phyloP scores from a whole-genome alignment of 2,113 vertebrate species.

The Vimba vimba region DNA sequence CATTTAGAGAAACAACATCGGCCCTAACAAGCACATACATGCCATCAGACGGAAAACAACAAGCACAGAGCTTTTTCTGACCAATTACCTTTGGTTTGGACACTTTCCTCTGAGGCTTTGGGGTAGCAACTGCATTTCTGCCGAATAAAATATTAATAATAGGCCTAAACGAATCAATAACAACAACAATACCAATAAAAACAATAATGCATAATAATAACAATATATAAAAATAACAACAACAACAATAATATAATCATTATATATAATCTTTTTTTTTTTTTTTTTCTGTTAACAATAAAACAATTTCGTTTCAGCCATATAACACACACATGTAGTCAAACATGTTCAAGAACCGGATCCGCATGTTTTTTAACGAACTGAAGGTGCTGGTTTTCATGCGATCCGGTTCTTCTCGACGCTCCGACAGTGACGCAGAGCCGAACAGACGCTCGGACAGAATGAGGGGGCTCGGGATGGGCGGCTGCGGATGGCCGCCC shows the following conservation, averaged over 20 bases:
- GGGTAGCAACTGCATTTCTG: conserved; percentile 29
- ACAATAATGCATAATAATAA: conserved; percentile 7
- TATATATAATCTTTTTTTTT: not conserved
- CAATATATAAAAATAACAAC: not conserved
- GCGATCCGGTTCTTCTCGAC: conserved; percentile 85
- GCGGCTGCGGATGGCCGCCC: conserved; percentile 89
- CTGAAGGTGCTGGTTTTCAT: conserved; percentile 94
- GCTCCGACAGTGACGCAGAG: conserved; percentile 82
- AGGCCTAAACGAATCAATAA: conserved; percentile 6
- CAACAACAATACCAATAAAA: conserved; percentile 50
- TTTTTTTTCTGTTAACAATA: not conserved
- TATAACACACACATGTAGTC: conserved; percentile 63
- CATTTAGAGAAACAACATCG: conserved; percentile 33
- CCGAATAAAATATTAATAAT: conserved; percentile 29
- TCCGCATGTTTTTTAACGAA: conserved; percentile 97
- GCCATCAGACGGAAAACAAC: conserved; percentile 67
- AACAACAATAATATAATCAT: conserved; percentile 35
- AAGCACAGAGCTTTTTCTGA: conserved; percentile 25
- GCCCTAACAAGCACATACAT: conserved; percentile 65
- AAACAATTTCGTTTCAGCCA: conserved; percentile 15
- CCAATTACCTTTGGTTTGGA: conserved; percentile 40
- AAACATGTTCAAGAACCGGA: conserved; percentile 95
- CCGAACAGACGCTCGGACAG: conserved; percentile 66
- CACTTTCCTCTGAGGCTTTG: conserved; percentile 11
- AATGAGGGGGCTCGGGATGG: conserved; percentile 82